Evolutionary conservation across 2,888 invertebrate genomes (phyloP).

Genomic region (Drosophila antonietae): DNA sequence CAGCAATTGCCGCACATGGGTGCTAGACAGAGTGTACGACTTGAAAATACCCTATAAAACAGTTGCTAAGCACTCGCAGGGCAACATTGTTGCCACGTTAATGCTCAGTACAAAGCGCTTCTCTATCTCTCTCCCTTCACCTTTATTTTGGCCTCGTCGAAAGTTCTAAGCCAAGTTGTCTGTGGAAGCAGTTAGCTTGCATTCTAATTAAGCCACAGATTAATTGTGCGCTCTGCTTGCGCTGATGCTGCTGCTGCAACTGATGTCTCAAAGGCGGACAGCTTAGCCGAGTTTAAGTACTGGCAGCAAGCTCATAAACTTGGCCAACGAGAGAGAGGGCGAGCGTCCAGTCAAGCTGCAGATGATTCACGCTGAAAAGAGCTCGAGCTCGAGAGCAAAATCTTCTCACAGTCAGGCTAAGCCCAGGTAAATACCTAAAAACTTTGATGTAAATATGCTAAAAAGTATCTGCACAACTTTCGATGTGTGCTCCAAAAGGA

Average conservation of each 20-base stretch:
- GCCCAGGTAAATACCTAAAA: slow-evolving; percentile 31
- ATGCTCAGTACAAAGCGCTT: no score
- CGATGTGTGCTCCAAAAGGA: not conserved
- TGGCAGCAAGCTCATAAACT: slow-evolving; percentile 34
- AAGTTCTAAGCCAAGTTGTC: slow-evolving; percentile 35
- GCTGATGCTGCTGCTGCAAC: slow-evolving; percentile 22
- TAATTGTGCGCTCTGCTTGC: slow-evolving; percentile 43
- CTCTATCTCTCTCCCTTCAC: not conserved
- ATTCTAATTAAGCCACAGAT: slow-evolving; percentile 62
- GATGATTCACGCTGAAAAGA: slow-evolving; percentile 29
- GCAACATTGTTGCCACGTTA: not conserved
- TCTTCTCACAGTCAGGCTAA: slow-evolving; percentile 34
- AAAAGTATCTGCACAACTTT: not conserved
- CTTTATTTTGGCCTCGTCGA: slow-evolving; percentile 29
- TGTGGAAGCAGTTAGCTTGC: slow-evolving; percentile 43
- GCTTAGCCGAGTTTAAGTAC: slow-evolving; percentile 31
- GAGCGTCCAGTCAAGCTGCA: slow-evolving; percentile 30
- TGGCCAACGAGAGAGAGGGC: not conserved
- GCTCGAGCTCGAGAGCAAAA: not conserved
- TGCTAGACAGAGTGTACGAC: not conserved
- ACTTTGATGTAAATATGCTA: slow-evolving; percentile 17
- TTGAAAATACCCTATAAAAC: slow-evolving; percentile 5
- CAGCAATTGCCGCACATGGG: slow-evolving; percentile 6
- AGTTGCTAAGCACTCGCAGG: not conserved
- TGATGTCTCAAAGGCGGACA: slow-evolving; percentile 32